These are phyloP conservation scores for Isoperla grammatica DNA, from an alignment of 2,888 invertebrate species.

Conservation along the genomic window DNA sequence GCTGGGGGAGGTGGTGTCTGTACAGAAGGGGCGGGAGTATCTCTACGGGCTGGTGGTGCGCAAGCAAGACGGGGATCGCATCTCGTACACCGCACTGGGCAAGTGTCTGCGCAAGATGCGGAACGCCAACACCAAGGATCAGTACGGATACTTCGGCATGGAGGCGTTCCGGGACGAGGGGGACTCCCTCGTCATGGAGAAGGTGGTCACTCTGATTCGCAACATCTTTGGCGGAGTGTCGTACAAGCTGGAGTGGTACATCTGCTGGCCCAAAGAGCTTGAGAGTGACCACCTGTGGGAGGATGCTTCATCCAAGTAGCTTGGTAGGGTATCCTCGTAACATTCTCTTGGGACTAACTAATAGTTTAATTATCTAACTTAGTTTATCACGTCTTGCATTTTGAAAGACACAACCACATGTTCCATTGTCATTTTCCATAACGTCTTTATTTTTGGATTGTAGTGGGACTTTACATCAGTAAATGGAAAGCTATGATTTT, in stretches of 20 bases:
- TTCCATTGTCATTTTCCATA: too few relatives aligned
- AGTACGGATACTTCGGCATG: conserved; percentile 1
- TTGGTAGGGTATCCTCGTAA: too few relatives aligned
- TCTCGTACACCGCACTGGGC: background rate
- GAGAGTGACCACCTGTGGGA: background rate
- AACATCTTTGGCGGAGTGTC: background rate
- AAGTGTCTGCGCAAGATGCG: background rate
- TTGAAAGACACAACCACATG: too few relatives aligned
- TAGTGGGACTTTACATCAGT: too few relatives aligned
- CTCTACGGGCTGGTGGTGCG: conserved; percentile 3
- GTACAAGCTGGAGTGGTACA: background rate
- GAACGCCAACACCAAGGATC: background rate
- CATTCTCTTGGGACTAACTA: too few relatives aligned
- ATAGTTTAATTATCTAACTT: too few relatives aligned
- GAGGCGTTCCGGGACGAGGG: conserved; percentile 2
- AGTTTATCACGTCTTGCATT: too few relatives aligned
- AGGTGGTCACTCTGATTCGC: background rate
- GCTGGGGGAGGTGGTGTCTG: background rate
- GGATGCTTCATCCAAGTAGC: too few relatives aligned
- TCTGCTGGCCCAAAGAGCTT: conserved; percentile 3
- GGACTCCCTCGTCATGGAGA: background rate
- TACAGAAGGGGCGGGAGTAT: background rate
- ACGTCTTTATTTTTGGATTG: too few relatives aligned
- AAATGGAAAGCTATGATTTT: too few relatives aligned
- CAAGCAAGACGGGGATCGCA: background rate